Conservation (phyloP, 2,113 vertebrate species). For the Amblyopsis rosae region DNA sequence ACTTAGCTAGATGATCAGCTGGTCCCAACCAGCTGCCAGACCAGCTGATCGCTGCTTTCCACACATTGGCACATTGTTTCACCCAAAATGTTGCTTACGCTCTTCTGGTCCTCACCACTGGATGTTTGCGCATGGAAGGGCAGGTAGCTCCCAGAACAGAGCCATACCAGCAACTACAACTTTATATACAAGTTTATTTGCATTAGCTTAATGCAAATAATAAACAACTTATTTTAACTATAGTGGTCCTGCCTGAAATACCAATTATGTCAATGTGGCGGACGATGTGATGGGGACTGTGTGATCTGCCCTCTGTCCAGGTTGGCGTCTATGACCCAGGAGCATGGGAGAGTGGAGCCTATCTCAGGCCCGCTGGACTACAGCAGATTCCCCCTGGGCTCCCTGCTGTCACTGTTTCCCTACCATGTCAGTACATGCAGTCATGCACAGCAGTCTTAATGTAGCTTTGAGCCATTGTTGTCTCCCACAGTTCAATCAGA, state of each 20-base stretch:
- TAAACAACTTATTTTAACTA: not conserved
- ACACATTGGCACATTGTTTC: not conserved
- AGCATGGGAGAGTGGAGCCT: conserved; percentile 82
- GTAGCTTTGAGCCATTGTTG: too few relatives aligned
- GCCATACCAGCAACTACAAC: too few relatives aligned
- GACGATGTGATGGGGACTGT: conserved; percentile 3
- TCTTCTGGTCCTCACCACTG: too few relatives aligned
- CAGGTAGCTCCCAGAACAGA: too few relatives aligned
- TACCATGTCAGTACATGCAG: conserved; percentile 77
- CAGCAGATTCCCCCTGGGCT: conserved; percentile 77
- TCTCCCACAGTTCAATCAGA: too few relatives aligned
- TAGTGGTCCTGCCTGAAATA: not conserved
- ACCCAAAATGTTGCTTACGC: not conserved
- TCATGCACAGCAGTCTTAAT: not conserved
- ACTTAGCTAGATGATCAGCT: too few relatives aligned
- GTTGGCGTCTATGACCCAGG: conserved; percentile 83
- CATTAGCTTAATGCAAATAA: too few relatives aligned
- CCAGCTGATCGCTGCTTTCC: too few relatives aligned
- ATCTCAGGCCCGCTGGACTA: conserved; percentile 76
- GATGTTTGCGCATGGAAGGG: too few relatives aligned
- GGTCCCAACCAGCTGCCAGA: too few relatives aligned
- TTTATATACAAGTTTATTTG: too few relatives aligned
- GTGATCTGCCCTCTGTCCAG: conserved; percentile 53
- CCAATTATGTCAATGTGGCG: not conserved
- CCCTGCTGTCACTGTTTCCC: conserved; percentile 76